Base-by-base conservation (phyloP, 1,140 invertebrate species). In the Drosophila nebulosa region DNA sequence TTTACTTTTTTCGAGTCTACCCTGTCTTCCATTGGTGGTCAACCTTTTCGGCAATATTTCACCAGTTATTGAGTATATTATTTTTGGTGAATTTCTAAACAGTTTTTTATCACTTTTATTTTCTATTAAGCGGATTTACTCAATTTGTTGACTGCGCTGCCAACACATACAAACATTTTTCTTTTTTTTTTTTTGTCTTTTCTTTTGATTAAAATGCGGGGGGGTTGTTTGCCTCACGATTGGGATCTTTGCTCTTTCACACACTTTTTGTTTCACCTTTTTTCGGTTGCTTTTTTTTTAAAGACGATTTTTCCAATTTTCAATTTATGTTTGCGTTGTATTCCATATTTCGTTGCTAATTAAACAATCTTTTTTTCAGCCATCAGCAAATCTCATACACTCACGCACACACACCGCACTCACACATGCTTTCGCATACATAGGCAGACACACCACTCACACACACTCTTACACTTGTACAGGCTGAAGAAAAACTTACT, bases 151-250 rank as follows among this genome's bases (percentile, higher is more conserved):
- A 74, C 26, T 66, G 67, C 62, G 78, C 83, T 86, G 81, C 78
- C 60, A 79, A 86, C 81, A 85, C 81, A 85, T 81, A 88, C 81
- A 86, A 81, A 71, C 65, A 64, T 42, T 74, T 61, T 76, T 74
- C 63, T 73, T 76, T n/a, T 55, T 16, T 65, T 68, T 57, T 76
- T 74, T 66, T 73, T 76, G 24, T 55, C 27, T 65, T 68, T 57
- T 75, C 64, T 70, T 64, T 78, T 74, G 67, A 88, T 76, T 78
- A 62, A 74, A 86, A 73, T 66, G 81, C 74, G 83, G 81, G 81
- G 83, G 83, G 81, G 81, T 86, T 81, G 81, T 67, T 86, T 80
- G 65, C 65, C 67, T 64, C 69, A 74, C 26, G 67, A 78, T 12
- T 78, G 64, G 39, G 14, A 46, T 46, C 39, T 46, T 46, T 10